Conservation (phyloP, 2,888 invertebrate genomes). For the Lypha dubia region DNA sequence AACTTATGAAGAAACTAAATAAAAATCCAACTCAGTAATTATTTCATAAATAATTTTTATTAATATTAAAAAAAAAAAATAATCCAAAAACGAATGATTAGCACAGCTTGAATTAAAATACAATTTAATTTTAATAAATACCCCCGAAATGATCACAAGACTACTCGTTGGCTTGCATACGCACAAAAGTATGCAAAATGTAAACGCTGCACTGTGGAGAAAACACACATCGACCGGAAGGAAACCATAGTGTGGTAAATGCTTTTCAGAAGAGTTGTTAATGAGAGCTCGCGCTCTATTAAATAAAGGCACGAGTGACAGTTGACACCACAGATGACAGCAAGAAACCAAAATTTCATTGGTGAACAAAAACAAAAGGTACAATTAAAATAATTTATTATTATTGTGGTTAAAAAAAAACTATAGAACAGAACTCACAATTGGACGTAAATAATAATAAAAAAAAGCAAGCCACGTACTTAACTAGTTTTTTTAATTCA, state of each 20-base stretch:
- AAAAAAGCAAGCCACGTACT: slow-evolving; percentile 45
- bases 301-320: slow-evolving; percentile 73
- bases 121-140: slow-evolving; percentile 79
- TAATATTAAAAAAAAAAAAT: slow-evolving; percentile 28
- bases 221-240: slow-evolving; percentile 66
- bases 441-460: slow-evolving; percentile 48
- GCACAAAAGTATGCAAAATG: slow-evolving; percentile 51
- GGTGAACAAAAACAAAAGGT: slow-evolving; percentile 67
- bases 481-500: slow-evolving; percentile 59
- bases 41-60: slow-evolving; percentile 22
- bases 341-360: slow-evolving; percentile 66
- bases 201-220: slow-evolving; percentile 23
- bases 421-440: slow-evolving; percentile 36
- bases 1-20: slow-evolving; percentile 11
- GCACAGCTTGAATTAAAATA: slow-evolving; percentile 81
- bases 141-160: slow-evolving; percentile 37
- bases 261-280: slow-evolving; percentile 62
- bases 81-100: slow-evolving; percentile 73
- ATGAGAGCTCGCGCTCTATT: slow-evolving; percentile 67
- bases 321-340: slow-evolving; percentile 74
- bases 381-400: slow-evolving; percentile 44
- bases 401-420: slow-evolving; percentile 32
- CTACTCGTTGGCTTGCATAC: not conserved
- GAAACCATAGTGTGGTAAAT: slow-evolving; percentile 67
- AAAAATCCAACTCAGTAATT: slow-evolving; percentile 36